These are phyloP conservation scores for Garra rufa DNA, from an alignment of 2,113 vertebrate genomes.

Conservation along the genomic window DNA sequence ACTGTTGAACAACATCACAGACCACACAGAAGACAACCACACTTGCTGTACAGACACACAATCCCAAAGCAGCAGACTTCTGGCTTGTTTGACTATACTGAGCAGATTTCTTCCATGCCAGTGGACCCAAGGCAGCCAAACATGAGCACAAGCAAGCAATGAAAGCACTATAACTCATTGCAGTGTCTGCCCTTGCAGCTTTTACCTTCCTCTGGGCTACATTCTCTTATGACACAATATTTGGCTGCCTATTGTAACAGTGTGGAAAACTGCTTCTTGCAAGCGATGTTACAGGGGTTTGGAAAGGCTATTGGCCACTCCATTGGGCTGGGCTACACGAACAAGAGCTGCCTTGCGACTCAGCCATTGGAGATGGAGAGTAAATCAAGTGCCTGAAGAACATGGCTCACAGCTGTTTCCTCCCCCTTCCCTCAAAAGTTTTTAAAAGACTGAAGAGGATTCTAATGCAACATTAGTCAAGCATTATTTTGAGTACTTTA, in stretches of 20 bases:
- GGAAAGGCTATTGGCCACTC: conserved; percentile 58
- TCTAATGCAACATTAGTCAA: conserved; percentile 13
- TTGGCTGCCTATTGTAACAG: conserved; percentile 53
- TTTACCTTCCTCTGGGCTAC: conserved; percentile 51
- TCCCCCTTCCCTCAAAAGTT: conserved; percentile 46
- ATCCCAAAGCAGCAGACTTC: background rate
- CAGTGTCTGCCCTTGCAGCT: conserved; percentile 43
- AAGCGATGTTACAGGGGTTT: conserved; percentile 51
- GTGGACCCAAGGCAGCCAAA: conserved; percentile 3
- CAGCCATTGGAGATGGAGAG: conserved; percentile 51
- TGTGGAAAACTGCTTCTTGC: conserved; percentile 47
- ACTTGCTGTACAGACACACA: conserved; percentile 14
- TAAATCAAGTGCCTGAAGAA: conserved; percentile 68
- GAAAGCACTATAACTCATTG: conserved; percentile 51
- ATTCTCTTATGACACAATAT: conserved; percentile 56
- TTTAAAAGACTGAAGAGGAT: background rate
- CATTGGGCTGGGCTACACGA: conserved; percentile 62
- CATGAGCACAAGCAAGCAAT: conserved; percentile 39
- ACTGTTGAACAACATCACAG: background rate
- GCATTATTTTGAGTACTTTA: conserved; percentile 1
- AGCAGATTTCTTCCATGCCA: conserved; percentile 6
- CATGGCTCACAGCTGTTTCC: conserved; percentile 74
- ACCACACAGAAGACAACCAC: background rate
- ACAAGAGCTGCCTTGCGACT: conserved; percentile 74
- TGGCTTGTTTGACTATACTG: background rate